Evolutionary conservation across 2,888 invertebrate genomes (phyloP).

Genomic region (Trichacis sp.): DNA sequence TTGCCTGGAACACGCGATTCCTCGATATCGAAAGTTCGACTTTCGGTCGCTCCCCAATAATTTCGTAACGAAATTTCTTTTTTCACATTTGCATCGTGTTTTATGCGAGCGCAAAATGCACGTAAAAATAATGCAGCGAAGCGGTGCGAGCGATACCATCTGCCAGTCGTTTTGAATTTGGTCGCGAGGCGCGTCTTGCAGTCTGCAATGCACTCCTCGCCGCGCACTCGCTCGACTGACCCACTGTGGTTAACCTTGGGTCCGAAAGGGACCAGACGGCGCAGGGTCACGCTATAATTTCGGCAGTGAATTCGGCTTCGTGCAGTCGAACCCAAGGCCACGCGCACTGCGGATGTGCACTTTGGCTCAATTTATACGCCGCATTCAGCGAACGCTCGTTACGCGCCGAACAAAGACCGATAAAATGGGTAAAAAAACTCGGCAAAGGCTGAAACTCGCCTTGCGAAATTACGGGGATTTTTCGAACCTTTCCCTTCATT

Average conservation of each 20-base stretch:
- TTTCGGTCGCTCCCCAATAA: neutral
- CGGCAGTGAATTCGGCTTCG: conserved; percentile 44
- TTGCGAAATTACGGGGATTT: too few relatives aligned
- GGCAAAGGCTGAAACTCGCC: neutral
- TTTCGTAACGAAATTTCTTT: too few relatives aligned
- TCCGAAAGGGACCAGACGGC: conserved; percentile 41
- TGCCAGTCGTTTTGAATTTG: conserved; percentile 4
- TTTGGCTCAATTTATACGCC: conserved; percentile 43
- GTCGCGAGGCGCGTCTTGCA: conserved; percentile 26
- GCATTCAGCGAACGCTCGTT: conserved; percentile 37
- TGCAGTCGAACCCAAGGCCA: conserved; percentile 43
- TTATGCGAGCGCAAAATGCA: too few relatives aligned
- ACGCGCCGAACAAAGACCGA: conserved; percentile 38
- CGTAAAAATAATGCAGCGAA: too few relatives aligned
- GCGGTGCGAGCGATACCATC: too few relatives aligned
- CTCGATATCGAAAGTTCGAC: neutral
- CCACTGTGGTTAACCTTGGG: conserved; percentile 46
- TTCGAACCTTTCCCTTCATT: too few relatives aligned
- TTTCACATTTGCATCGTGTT: too few relatives aligned
- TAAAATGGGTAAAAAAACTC: conserved; percentile 11
- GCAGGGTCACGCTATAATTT: conserved; percentile 45
- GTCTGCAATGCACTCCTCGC: conserved; percentile 12
- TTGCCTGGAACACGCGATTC: neutral
- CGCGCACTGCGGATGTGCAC: conserved; percentile 38
- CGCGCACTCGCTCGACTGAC: conserved; percentile 43